A percentile compares a stretch with the other conserved stretches of the same genome.
Evolutionary conservation across 2,797 vertebrate species (phyloP).

Genomic region (Galaxias olidus): DNA sequence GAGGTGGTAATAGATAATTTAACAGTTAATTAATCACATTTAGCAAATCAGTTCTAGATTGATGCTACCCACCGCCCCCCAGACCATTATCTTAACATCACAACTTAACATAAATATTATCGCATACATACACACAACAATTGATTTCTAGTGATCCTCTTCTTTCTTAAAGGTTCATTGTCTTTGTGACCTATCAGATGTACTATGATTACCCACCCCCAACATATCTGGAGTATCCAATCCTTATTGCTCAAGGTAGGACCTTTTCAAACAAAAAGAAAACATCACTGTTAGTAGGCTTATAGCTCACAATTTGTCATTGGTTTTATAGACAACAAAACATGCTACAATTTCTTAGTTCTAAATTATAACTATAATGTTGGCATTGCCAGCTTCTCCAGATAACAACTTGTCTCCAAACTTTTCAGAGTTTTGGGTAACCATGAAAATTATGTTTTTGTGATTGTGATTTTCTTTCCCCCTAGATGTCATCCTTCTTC

Average conservation of each 20-base stretch:
- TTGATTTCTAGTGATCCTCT: too few species aligned
- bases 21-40: too few species aligned
- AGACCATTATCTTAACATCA: too few species aligned
- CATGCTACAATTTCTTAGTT: background rate
- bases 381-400: too few species aligned
- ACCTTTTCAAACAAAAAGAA: background rate
- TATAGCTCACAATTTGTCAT: background rate
- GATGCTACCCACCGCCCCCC: too few species aligned
- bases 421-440: background rate
- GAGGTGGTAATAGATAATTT: too few species aligned
- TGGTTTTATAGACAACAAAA: background rate
- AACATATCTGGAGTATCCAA: conserved; percentile 92
- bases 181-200: conserved; percentile 91
- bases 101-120: too few species aligned
- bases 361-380: too few species aligned
- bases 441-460: too few species aligned
- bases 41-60: too few species aligned
- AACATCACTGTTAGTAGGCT: background rate
- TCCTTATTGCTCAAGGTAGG: conserved; percentile 92
- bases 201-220: conserved; percentile 89
- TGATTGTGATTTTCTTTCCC: conserved; percentile 20
- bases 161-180: conserved; percentile 80
- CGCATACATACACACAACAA: too few species aligned
- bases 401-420: background rate
- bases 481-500: conserved; percentile 84